phyloP scores from a whole-genome alignment of 2,797 vertebrate genomes.

The Lepilemur ruficaudatus region DNA sequence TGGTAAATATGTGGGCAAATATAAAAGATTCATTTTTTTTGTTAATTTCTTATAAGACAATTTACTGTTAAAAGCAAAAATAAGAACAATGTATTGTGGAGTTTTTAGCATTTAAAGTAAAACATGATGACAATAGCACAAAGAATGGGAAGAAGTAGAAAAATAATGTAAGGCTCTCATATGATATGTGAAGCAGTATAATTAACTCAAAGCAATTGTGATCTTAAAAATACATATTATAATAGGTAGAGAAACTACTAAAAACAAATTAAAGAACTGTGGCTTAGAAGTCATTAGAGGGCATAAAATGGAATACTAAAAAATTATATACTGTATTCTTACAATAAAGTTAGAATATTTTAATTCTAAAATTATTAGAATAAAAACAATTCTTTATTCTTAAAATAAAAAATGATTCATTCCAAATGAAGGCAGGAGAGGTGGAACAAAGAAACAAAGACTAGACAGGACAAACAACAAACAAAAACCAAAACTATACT shows the following conservation, averaged over 20 bases:
- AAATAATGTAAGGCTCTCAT: neutral
- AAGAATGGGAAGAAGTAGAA: neutral
- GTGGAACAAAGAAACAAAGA: neutral
- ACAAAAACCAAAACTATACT: neutral
- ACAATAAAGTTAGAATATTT: no score
- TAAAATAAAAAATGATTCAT: neutral
- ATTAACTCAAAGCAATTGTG: neutral
- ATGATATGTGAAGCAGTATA: neutral
- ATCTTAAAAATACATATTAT: neutral
- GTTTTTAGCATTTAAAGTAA: neutral
- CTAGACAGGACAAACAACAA: neutral
- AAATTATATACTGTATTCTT: neutral
- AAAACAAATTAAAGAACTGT: neutral
- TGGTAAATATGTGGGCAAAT: neutral
- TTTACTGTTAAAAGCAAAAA: slow-evolving; percentile 29
- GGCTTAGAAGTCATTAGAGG: neutral
- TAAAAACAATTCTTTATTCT: no score
- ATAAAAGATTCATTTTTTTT: neutral
- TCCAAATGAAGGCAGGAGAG: neutral
- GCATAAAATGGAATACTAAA: neutral
- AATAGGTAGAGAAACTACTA: neutral
- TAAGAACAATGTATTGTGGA: neutral
- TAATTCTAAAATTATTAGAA: no score
- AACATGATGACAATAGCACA: neutral
- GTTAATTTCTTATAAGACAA: neutral